Evolutionary conservation across 2,113 vertebrate genomes (phyloP).

Genomic region (Anser brachyrhynchus): DNA sequence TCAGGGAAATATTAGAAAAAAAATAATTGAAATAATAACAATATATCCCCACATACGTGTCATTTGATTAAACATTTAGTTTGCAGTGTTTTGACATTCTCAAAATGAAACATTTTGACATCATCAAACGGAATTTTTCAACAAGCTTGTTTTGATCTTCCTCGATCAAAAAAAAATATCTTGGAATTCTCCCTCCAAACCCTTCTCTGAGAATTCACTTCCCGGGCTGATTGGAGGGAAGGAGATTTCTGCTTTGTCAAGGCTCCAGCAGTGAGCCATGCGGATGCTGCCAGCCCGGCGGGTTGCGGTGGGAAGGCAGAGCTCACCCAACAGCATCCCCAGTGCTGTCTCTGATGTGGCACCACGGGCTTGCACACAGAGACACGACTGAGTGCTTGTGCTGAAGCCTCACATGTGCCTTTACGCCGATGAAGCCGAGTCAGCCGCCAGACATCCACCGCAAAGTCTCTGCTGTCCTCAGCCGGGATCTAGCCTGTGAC

Average conservation of each 20-base stretch:
- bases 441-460: rapidly evolving
- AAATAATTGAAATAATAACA: constrained; percentile 15
- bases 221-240: not conserved
- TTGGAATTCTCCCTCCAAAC: not conserved
- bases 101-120: constrained; percentile 24
- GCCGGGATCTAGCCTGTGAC: not conserved
- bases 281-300: not conserved
- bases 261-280: not conserved
- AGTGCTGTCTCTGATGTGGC: not conserved
- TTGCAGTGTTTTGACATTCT: constrained; percentile 20
- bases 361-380: rapidly evolving
- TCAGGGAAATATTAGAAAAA: constrained; percentile 26
- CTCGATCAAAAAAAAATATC: constrained; percentile 33
- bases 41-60: not conserved
- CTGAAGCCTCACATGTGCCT: rapidly evolving
- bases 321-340: not conserved
- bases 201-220: not conserved
- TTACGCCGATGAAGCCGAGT: rapidly evolving
- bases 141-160: constrained; percentile 55
- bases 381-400: rapidly evolving
- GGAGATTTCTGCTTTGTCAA: rapidly evolving
- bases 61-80: constrained; percentile 59
- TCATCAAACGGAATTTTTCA: constrained; percentile 48
- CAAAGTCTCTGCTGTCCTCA: not conserved
- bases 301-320: not conserved